Percentiles rank a stretch among this genome's conserved stretches.
Conservation (phyloP, 2,888 invertebrate genomes). For the Dynastes tityus region DNA sequence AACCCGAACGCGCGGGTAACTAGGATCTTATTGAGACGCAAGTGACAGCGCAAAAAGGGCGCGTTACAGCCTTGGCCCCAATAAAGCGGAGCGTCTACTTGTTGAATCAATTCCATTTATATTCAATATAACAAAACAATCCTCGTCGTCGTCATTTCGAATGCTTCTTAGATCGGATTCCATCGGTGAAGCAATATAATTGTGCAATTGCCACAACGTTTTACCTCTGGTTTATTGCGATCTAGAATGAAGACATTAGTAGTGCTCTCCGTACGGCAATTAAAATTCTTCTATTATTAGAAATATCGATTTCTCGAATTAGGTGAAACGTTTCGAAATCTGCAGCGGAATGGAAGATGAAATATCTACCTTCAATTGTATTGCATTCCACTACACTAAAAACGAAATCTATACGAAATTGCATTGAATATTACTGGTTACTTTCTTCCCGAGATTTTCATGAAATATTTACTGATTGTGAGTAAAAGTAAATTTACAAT, state of each 20-base stretch:
- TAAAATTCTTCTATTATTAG: constrained; percentile 30
- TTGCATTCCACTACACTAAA: neutral
- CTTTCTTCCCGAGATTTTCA: too few relatives aligned
- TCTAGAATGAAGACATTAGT: constrained; percentile 41
- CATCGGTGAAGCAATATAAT: constrained; percentile 35
- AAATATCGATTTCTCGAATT: constrained; percentile 11
- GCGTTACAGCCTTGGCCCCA: constrained; percentile 52
- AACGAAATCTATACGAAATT: too few relatives aligned
- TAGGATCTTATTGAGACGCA: constrained; percentile 40
- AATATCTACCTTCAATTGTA: neutral
- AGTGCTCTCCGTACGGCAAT: constrained; percentile 9
- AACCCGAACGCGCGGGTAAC: constrained; percentile 12
- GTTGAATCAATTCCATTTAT: constrained; percentile 46
- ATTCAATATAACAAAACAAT: constrained; percentile 46
- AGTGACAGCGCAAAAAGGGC: constrained; percentile 49
- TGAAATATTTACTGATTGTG: too few relatives aligned
- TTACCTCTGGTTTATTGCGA: constrained; percentile 20
- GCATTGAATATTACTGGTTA: too few relatives aligned
- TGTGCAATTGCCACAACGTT: constrained; percentile 18
- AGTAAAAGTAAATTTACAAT: too few relatives aligned
- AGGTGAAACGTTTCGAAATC: neutral
- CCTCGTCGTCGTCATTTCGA: constrained; percentile 36
- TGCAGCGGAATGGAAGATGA: neutral
- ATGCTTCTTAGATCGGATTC: constrained; percentile 42
- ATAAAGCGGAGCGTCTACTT: constrained; percentile 39